These are phyloP conservation scores for Chesias legatella DNA, from an alignment of 2,888 invertebrate species.

Conservation along the genomic window DNA sequence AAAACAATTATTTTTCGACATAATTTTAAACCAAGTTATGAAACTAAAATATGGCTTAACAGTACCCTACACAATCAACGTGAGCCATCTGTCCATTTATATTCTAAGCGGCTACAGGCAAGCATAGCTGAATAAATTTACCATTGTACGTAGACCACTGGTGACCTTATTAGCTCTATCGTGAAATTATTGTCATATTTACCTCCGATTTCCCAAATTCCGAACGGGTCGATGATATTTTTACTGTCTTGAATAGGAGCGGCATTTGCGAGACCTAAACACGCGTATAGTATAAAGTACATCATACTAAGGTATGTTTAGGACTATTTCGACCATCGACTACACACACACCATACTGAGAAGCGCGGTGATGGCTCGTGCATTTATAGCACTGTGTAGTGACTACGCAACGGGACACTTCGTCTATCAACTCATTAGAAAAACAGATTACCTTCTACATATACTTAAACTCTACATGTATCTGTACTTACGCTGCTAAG, in stretches of 20 bases:
- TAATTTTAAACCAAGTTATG: no score
- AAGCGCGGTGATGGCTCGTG: conserved; percentile 24
- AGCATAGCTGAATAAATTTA: conserved; percentile 4
- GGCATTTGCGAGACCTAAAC: conserved; percentile 30
- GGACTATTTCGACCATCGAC: conserved; percentile 16
- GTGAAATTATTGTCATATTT: no score
- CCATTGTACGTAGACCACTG: no score
- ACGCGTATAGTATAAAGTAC: conserved; percentile 17
- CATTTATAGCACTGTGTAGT: conserved; percentile 32
- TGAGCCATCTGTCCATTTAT: conserved; percentile 1
- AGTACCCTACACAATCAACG: background rate
- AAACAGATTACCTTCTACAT: conserved; percentile 47
- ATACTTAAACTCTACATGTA: conserved; percentile 34
- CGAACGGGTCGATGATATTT: conserved; percentile 22
- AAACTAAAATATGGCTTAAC: no score
- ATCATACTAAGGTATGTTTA: conserved; percentile 18
- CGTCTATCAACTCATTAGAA: conserved; percentile 62
- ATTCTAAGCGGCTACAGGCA: conserved; percentile 11
- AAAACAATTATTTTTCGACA: no score
- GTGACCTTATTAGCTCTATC: no score
- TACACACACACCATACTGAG: conserved; percentile 32
- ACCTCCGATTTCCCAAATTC: conserved; percentile 14
- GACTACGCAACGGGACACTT: conserved; percentile 41
- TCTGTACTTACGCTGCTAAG: conserved; percentile 24
- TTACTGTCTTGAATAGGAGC: conserved; percentile 37